These are phyloP conservation scores for Cydia pomonella DNA, from an alignment of 1,140 invertebrate species.

Conservation along the genomic window DNA sequence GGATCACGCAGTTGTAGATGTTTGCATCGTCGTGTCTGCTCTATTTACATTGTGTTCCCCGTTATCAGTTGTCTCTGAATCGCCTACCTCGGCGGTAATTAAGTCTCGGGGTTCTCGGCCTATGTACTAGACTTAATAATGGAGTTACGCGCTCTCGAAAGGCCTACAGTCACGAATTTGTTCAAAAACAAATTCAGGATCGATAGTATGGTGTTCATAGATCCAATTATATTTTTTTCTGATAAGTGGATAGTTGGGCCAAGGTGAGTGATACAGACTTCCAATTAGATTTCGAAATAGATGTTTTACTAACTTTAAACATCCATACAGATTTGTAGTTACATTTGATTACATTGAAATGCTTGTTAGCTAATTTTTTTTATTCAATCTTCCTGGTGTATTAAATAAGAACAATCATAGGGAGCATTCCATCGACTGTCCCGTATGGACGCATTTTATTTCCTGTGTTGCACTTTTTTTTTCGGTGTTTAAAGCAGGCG, in stretches of 20 bases:
- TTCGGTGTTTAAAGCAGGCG: too few species aligned
- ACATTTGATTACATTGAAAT: too few species aligned
- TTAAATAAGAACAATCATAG: too few species aligned
- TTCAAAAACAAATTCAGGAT: conserved; percentile 18
- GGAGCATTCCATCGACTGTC: too few species aligned
- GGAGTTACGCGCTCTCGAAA: background rate
- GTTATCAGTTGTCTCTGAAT: conserved; percentile 13
- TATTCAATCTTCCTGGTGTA: too few species aligned
- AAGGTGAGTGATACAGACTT: background rate
- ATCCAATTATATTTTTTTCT: conserved; percentile 18
- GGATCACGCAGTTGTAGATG: conserved; percentile 41
- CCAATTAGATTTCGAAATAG: background rate
- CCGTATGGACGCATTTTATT: too few species aligned
- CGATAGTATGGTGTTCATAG: conserved; percentile 26
- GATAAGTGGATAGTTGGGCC: conserved; percentile 10
- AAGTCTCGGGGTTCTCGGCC: background rate
- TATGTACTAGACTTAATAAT: background rate
- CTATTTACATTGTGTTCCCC: conserved; percentile 48
- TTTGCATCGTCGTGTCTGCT: conserved; percentile 39
- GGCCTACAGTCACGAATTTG: conserved; percentile 7
- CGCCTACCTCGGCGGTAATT: conserved; percentile 6
- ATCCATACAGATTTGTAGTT: background rate
- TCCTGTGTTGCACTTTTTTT: too few species aligned
- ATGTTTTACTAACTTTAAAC: background rate
- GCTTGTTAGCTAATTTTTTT: too few species aligned